Conservation (phyloP, 1,140 invertebrate species). For the Scylla paramamosain region DNA sequence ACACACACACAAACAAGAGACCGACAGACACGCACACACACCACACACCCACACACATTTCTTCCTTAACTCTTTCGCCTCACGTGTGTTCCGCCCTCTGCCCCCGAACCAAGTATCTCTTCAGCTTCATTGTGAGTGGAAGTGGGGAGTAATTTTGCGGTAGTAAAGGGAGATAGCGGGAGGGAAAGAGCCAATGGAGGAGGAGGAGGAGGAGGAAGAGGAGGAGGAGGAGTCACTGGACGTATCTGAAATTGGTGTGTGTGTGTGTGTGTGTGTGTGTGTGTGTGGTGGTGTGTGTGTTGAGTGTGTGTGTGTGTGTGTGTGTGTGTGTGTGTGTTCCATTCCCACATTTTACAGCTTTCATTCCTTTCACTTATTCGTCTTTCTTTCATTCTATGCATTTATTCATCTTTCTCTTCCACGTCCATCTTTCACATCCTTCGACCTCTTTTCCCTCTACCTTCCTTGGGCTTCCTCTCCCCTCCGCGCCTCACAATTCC, state of each 20-base stretch:
- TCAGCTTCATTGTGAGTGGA: not conserved
- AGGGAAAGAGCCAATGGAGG: not conserved
- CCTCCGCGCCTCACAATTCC: not conserved
- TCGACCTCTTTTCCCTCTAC: not conserved
- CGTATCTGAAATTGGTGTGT: not conserved
- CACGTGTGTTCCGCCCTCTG: not conserved
- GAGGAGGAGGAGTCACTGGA: not conserved
- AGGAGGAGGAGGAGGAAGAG: not conserved
- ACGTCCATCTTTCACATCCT: not conserved
- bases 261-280: conserved; percentile 36
- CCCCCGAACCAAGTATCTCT: not conserved
- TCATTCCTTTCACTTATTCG: not conserved
- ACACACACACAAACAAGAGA: too few species aligned
- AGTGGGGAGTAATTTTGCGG: conserved; percentile 1
- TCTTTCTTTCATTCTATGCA: not conserved
- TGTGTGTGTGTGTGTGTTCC: too few species aligned
- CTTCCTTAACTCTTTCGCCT: too few species aligned
- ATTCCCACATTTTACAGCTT: not conserved
- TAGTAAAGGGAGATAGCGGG: not conserved
- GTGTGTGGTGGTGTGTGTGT: not conserved
- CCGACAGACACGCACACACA: too few species aligned
- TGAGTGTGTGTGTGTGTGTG: not conserved
- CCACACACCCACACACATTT: too few species aligned
- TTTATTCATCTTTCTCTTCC: not conserved
- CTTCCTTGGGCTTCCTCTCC: not conserved